phyloP scores from a whole-genome alignment of 2,888 invertebrate species.

The Hydriomena furcata region DNA sequence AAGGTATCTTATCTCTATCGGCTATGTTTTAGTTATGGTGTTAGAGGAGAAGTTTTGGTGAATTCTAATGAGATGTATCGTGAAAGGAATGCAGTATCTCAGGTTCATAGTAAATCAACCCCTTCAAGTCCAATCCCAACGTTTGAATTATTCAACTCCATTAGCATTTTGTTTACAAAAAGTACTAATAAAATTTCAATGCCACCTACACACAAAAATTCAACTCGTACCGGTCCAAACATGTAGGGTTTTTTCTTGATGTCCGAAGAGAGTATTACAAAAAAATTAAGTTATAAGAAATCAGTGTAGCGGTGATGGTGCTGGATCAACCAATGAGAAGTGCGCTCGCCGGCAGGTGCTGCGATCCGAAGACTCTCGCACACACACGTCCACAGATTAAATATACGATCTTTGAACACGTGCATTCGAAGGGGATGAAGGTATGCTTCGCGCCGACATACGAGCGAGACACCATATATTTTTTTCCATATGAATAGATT shows the following conservation, averaged over 20 bases:
- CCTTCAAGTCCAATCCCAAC: constrained; percentile 47
- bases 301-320: constrained; percentile 82
- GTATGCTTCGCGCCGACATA: constrained; percentile 48
- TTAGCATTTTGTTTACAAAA: constrained; percentile 75
- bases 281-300: constrained; percentile 80
- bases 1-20: not conserved
- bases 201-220: constrained; percentile 80
- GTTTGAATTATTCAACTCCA: constrained; percentile 61
- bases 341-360: constrained; percentile 78
- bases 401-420: constrained; percentile 81
- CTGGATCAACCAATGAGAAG: constrained; percentile 73
- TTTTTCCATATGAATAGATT: constrained; percentile 81
- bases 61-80: constrained; percentile 8
- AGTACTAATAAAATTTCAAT: constrained; percentile 69
- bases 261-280: constrained; percentile 76
- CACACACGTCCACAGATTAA: constrained; percentile 67
- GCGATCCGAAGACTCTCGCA: constrained; percentile 64
- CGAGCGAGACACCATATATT: constrained; percentile 67
- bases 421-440: constrained; percentile 81
- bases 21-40: not conserved
- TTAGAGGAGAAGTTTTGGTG: not conserved
- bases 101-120: constrained; percentile 35
- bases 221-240: constrained; percentile 77
- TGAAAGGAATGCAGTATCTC: constrained; percentile 15
- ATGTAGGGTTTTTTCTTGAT: constrained; percentile 78